Percentiles rank a stretch among this genome's conserved stretches.
These are phyloP conservation scores for Microplitis manilae DNA, from an alignment of 2,888 invertebrate genomes.

Conservation along the genomic window DNA sequence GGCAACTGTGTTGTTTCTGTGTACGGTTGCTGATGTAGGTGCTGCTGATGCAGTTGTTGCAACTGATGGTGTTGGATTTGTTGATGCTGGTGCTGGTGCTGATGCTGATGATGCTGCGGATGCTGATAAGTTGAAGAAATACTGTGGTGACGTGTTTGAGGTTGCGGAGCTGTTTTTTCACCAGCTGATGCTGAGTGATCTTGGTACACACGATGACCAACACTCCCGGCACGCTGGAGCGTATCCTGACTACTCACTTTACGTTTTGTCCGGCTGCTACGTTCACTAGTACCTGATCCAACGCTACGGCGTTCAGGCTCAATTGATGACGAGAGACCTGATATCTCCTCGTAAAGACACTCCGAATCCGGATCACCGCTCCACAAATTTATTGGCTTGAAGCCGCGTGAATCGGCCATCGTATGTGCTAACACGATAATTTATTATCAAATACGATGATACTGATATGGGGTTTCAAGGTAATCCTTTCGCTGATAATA, in stretches of 20 bases:
- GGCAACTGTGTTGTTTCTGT: slow-evolving; percentile 3
- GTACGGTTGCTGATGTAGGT: slow-evolving; percentile 51
- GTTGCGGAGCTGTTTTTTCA: slow-evolving; percentile 6
- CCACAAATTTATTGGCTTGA: slow-evolving; percentile 71
- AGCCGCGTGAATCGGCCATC: slow-evolving; percentile 71
- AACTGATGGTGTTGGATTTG: slow-evolving; percentile 1
- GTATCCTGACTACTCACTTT: slow-evolving; percentile 44
- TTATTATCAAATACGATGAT: slow-evolving; percentile 20
- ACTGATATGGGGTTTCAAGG: slow-evolving; percentile 2
- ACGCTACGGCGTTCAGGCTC: slow-evolving; percentile 53
- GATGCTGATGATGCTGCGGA: neutral
- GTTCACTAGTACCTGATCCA: slow-evolving; percentile 41
- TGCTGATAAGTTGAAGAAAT: neutral
- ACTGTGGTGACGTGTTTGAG: neutral
- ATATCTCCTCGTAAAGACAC: slow-evolving; percentile 70
- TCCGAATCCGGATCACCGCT: slow-evolving; percentile 69
- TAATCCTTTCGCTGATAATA: slow-evolving; percentile 2
- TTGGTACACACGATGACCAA: slow-evolving; percentile 20
- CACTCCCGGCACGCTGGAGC: slow-evolving; percentile 14
- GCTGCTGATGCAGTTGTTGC: slow-evolving; percentile 51
- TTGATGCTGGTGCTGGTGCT: neutral
- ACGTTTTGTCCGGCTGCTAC: slow-evolving; percentile 45
- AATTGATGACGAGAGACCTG: slow-evolving; percentile 65
- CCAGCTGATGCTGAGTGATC: neutral
- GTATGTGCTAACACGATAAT: slow-evolving; percentile 59